phyloP scores from a whole-genome alignment of 1,140 invertebrate genomes.

The Eubasilissa regina region DNA sequence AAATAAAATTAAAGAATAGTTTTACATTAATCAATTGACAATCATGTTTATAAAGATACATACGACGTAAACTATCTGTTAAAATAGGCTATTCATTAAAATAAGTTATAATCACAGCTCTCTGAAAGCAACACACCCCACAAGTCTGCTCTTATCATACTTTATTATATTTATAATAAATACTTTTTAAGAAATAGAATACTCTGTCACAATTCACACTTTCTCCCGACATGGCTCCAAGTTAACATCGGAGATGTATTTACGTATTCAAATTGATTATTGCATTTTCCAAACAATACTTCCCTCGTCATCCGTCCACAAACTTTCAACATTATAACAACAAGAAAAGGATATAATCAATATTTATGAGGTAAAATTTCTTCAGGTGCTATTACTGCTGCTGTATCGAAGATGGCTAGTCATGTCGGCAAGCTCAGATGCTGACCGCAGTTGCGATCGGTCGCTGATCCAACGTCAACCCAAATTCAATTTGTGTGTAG shows the following conservation, averaged over 20 bases:
- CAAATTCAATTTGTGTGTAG: slow-evolving; percentile 47
- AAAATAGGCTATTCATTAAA: slow-evolving; percentile 50
- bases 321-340: slow-evolving; percentile 49
- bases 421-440: slow-evolving; percentile 13
- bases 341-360: slow-evolving; percentile 49
- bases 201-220: slow-evolving; percentile 27
- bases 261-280: slow-evolving; percentile 57
- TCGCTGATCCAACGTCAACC: slow-evolving; percentile 10
- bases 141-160: slow-evolving; percentile 40
- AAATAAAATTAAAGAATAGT: slow-evolving; percentile 36
- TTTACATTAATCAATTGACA: slow-evolving; percentile 46
- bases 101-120: slow-evolving; percentile 56
- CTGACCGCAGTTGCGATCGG: neutral
- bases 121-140: slow-evolving; percentile 48
- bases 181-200: slow-evolving; percentile 33
- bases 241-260: neutral
- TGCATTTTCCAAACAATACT: slow-evolving; percentile 46
- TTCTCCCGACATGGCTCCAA: neutral
- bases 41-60: slow-evolving; percentile 39
- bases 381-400: slow-evolving; percentile 6
- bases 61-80: slow-evolving; percentile 25
- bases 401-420: neutral
- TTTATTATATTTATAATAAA: slow-evolving; percentile 33
- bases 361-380: slow-evolving; percentile 51
- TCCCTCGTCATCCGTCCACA: slow-evolving; percentile 39